Base-by-base conservation (phyloP, 53 echinoderm and acorn worm species). In the Zoroaster sp. region DNA sequence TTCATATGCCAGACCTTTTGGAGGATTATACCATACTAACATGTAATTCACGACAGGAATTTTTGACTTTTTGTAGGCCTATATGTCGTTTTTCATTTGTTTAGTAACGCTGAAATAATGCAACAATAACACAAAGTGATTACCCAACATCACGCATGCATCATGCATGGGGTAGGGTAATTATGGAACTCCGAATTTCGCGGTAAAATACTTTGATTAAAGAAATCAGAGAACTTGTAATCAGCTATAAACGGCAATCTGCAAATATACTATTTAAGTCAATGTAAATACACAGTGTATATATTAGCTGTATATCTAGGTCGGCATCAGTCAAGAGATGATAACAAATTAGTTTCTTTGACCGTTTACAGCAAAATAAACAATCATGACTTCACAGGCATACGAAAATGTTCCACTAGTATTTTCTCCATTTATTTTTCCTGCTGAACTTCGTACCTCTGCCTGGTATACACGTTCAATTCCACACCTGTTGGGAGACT, bases 251-350 rank as follows among this genome's bases (percentile, higher is more conserved):
- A 28, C 12, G 20, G 63, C 23, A 9, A 59, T 28, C 25, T 28
- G 9, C 8, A 59, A 59, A 18, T 2, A 25, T 44, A 44, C 45
- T 44, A 44, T 44, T 10, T 3, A 1, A 9, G 25, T 59, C 59
- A 4, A 76, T 46, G 52, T 76, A 46, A 76, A 76, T 76, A 76
- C 76, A 33, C 55, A 54, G 54, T 78, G 6, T 23, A 35, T 17
- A 35, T 53, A 55, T 9, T 4, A 15, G 63, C 6, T 35, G n/a
- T 35, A 59, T 78, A 59, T 78, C 59, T 78, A 36, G 14, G 46
- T 78, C 78, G 78, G 78, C 78, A 78, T 78, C 78, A 53, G 21
- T 33, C 52, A 78, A 55, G 54, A 55, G 11, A 2, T 9, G 55
- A 59, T 21, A 54, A 78, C 54, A 78, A 78, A 47, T 38, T 21